These are phyloP conservation scores for Tortricodes alternella DNA, from an alignment of 2,888 invertebrate genomes.

Conservation along the genomic window DNA sequence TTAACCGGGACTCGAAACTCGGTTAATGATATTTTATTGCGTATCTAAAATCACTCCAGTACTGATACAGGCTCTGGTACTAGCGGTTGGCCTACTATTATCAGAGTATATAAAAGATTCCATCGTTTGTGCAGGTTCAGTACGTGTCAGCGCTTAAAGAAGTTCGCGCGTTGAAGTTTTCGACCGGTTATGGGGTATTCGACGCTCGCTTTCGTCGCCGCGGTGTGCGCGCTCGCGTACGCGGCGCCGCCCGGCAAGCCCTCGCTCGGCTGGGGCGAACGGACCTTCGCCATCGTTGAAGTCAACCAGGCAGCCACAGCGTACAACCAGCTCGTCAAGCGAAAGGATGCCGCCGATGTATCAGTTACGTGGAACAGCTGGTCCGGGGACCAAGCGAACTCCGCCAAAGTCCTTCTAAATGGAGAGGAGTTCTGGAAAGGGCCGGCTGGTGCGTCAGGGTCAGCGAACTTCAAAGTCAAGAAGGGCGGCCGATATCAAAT, in stretches of 20 bases:
- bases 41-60: slow-evolving; percentile 65
- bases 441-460: slow-evolving; percentile 54
- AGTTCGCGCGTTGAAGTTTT: slow-evolving; percentile 53
- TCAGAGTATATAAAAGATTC: slow-evolving; percentile 74
- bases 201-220: slow-evolving; percentile 56
- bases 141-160: slow-evolving; percentile 60
- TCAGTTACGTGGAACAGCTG: slow-evolving; percentile 77
- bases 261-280: slow-evolving; percentile 74
- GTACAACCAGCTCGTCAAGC: slow-evolving; percentile 73
- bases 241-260: slow-evolving; percentile 72
- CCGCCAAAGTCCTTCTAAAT: slow-evolving; percentile 60
- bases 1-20: slow-evolving; percentile 71
- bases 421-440: slow-evolving; percentile 71
- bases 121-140: slow-evolving; percentile 62
- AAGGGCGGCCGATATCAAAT: slow-evolving; percentile 74
- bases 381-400: slow-evolving; percentile 71
- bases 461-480: slow-evolving; percentile 72
- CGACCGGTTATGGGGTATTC: slow-evolving; percentile 67
- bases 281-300: slow-evolving; percentile 73
- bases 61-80: slow-evolving; percentile 62
- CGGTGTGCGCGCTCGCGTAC: slow-evolving; percentile 49
- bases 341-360: slow-evolving; percentile 69
- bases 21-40: slow-evolving; percentile 76
- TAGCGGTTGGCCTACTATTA: slow-evolving; percentile 80
- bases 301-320: slow-evolving; percentile 78